Evolutionary conservation across 2,888 invertebrate genomes (phyloP).

Genomic region (Hyles lineata): DNA sequence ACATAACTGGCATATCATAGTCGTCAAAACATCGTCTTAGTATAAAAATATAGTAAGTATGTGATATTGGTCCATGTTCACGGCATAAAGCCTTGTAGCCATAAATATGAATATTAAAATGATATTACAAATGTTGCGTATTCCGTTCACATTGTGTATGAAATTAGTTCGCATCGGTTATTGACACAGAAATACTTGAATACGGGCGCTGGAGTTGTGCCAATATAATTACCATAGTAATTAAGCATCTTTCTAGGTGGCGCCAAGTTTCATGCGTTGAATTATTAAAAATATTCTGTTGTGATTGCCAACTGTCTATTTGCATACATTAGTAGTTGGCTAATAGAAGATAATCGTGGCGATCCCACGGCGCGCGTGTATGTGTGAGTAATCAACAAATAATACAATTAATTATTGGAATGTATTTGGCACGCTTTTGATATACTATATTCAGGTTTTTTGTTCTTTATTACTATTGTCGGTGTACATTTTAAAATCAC

Average conservation of each 20-base stretch:
- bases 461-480: too few species aligned
- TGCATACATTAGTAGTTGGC: background rate
- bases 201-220: constrained; percentile 5
- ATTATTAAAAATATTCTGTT: constrained; percentile 15
- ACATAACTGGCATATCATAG: too few species aligned
- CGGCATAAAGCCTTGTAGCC: background rate
- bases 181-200: constrained; percentile 14
- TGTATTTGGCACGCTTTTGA: too few species aligned
- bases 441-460: too few species aligned
- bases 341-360: background rate
- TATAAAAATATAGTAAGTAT: too few species aligned
- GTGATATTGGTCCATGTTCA: background rate
- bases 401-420: too few species aligned
- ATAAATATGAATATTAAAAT: background rate
- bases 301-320: background rate
- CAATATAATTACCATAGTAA: constrained; percentile 34
- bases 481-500: too few species aligned
- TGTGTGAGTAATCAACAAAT: too few species aligned
- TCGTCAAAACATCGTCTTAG: too few species aligned
- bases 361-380: too few species aligned
- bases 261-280: constrained; percentile 34
- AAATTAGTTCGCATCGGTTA: constrained; percentile 14
- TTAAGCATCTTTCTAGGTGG: constrained; percentile 32
- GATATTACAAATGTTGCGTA: background rate
- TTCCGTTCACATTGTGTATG: background rate